Percentiles rank a stretch among this genome's conserved stretches.
These are phyloP conservation scores for Colistium nudipinnis DNA, from an alignment of 2,113 vertebrate genomes.

Conservation along the genomic window DNA sequence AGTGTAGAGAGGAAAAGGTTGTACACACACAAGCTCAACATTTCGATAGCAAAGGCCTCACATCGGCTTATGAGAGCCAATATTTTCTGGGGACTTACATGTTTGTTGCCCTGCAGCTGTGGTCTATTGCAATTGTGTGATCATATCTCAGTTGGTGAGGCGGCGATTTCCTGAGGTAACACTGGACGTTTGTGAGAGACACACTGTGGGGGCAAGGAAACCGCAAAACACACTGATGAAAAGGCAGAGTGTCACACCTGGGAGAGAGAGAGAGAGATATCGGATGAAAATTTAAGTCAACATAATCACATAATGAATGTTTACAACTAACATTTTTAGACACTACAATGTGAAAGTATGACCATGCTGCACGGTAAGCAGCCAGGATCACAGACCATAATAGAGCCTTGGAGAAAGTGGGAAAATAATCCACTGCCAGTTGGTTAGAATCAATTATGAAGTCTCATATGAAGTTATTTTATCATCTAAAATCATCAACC, in stretches of 20 bases:
- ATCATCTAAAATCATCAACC: too few relatives aligned
- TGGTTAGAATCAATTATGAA: not conserved
- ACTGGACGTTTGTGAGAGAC: conserved; percentile 14
- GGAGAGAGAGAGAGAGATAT: not conserved
- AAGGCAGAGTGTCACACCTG: conserved; percentile 50
- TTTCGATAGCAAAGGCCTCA: not conserved
- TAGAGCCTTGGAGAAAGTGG: not conserved
- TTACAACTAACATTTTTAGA: not conserved
- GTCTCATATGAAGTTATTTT: not conserved
- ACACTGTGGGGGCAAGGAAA: conserved; percentile 37
- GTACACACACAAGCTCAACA: not conserved
- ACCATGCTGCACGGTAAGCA: not conserved
- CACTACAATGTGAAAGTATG: not conserved
- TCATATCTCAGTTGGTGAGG: conserved; percentile 65
- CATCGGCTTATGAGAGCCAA: not conserved
- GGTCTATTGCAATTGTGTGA: conserved; percentile 55
- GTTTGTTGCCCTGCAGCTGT: conserved; percentile 64
- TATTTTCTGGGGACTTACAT: conserved; percentile 56
- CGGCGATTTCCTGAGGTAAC: conserved; percentile 31
- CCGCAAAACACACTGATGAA: conserved; percentile 37
- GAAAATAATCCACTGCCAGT: not conserved
- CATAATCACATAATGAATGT: not conserved
- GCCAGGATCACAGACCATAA: not conserved
- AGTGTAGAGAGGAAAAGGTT: not conserved
- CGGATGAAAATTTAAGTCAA: not conserved